phyloP scores from a whole-genome alignment of 2,113 vertebrate genomes.

The Globicephala melas region DNA sequence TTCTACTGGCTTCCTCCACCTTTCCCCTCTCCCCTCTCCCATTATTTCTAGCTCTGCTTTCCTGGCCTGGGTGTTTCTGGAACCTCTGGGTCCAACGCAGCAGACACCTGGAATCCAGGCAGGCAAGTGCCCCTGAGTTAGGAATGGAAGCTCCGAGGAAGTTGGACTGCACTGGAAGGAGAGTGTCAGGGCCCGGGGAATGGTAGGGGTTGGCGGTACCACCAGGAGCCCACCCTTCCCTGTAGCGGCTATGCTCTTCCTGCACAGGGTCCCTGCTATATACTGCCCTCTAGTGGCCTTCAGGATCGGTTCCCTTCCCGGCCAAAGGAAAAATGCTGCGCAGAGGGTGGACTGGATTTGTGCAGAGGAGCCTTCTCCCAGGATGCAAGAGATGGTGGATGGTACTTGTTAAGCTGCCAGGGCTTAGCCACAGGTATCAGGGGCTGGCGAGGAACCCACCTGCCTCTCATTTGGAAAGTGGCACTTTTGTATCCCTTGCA shows the following conservation, averaged over 20 bases:
- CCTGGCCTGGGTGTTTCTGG: neutral
- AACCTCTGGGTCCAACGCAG: neutral
- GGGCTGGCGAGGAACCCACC: neutral
- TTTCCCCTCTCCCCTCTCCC: neutral
- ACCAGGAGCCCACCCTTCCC: neutral
- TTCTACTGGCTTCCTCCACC: neutral
- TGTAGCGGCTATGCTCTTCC: neutral
- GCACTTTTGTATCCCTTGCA: neutral
- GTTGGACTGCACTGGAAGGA: neutral
- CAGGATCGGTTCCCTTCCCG: neutral
- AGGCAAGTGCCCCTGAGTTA: neutral
- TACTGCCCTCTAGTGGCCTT: slow-evolving; percentile 65
- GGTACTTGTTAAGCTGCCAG: neutral
- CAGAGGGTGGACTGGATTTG: neutral
- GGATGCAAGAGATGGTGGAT: neutral
- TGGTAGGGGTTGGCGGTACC: neutral
- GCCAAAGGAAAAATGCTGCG: neutral
- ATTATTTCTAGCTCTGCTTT: neutral
- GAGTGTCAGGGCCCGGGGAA: neutral
- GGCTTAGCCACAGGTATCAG: neutral
- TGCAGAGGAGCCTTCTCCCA: neutral
- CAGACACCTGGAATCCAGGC: neutral
- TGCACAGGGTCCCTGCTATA: neutral
- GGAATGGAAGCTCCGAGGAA: neutral
- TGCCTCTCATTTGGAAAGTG: neutral